Base-by-base conservation (phyloP, 2,797 vertebrate species). In the Centroberyx gerrardi region DNA sequence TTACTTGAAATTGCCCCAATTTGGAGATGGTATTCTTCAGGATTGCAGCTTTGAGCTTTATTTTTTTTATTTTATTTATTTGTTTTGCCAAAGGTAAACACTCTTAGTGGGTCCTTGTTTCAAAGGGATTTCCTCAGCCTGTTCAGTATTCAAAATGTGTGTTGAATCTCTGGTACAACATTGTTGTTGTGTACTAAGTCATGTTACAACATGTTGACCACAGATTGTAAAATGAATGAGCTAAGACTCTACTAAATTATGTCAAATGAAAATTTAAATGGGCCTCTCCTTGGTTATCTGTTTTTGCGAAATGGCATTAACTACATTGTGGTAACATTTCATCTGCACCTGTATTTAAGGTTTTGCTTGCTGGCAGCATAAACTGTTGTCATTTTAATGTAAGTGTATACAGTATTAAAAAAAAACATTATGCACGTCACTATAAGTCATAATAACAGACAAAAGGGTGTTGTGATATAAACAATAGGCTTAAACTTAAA, bases 121-220 rank as follows among this genome's bases (percentile, higher is more conserved):
- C 31, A 51, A 52, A 51, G 17, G 62, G 31, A 27, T 17, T 31
- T 56, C 36, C 5, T 56, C 15, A 31, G 29, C 29, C 31, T 56
- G 28, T 33, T 33, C 54, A 56, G 15, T 56, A 8, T 33, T 28
- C 12, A 36, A 2, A 38, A 7, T 38, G 27, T 8, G 12, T 46
- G 17, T 15, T 48, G 8, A 31, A 17, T 27, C 1, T 22, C 4
- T n/a, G 14, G 28, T 49, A 4, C 14, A 53, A 27, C 18, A 42
- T 27, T 54, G 14, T 9, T 54, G 22, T 28, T 51, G 7, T 22
- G 51, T 14, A 66, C 22, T 38, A 66, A 27, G 51, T 18, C 51
- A 36, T 54, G 36, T 14, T 36, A 15, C 42, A 44, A 38, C 64
- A 66, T 27, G 63, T 40, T 65, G 63, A 62, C 38, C 18, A 62